Percentiles rank a stretch among this genome's conserved stretches.
Conservation (phyloP, 1,140 invertebrate species). For the Acromyrmex echinatior region DNA sequence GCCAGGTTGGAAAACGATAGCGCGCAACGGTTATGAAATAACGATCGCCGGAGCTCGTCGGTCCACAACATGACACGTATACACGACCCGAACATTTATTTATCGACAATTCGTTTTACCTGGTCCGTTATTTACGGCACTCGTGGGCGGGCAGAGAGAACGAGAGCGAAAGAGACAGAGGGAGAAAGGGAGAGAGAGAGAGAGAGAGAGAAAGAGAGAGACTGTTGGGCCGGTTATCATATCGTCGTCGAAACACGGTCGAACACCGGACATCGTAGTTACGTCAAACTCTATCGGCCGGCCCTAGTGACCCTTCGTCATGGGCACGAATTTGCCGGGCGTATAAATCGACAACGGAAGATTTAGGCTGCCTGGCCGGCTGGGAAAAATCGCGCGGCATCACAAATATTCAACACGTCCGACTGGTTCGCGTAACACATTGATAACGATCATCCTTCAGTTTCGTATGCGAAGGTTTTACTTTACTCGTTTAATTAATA, state of each 20-base stretch:
- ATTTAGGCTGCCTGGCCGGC: constrained; percentile 7
- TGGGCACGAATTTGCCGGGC: constrained; percentile 38
- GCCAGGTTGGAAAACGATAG: constrained; percentile 61
- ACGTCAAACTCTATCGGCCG: constrained; percentile 57
- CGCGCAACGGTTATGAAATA: constrained; percentile 66
- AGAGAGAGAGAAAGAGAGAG: not conserved
- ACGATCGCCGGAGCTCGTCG: constrained; percentile 63
- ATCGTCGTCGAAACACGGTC: constrained; percentile 59
- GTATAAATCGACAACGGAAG: constrained; percentile 49
- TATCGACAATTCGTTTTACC: constrained; percentile 72
- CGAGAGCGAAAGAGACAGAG: not conserved
- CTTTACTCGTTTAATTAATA: not conserved
- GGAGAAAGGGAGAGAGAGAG: not conserved
- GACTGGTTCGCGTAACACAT: not conserved
- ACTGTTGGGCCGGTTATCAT: constrained; percentile 53
- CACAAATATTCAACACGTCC: constrained; percentile 15
- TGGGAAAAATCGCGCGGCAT: constrained; percentile 30
- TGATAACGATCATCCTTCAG: not conserved
- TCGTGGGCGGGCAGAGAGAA: constrained; percentile 41
- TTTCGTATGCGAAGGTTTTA: not conserved
- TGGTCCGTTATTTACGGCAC: constrained; percentile 68
- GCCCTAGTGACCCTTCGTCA: constrained; percentile 45
- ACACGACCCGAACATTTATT: constrained; percentile 68
- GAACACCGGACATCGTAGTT: constrained; percentile 58
- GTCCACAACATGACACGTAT: constrained; percentile 64